phyloP scores from a whole-genome alignment of 1,140 invertebrate genomes.

The Cephus cinctus region DNA sequence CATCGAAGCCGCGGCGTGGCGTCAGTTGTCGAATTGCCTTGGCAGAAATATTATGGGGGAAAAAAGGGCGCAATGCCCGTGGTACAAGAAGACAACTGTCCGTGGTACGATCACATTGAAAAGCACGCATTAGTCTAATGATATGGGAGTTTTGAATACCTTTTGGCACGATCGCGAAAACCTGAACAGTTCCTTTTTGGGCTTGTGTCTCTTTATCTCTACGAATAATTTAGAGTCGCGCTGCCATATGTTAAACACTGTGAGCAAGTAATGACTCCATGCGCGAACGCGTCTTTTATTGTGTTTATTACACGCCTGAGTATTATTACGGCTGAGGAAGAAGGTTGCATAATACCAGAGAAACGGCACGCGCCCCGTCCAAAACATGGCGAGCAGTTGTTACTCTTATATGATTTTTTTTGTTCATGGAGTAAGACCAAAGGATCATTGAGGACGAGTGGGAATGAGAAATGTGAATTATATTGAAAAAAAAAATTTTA shows the following conservation, averaged over 20 bases:
- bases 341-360: background rate
- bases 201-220: background rate
- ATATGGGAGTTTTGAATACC: too few species aligned
- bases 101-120: too few species aligned
- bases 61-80: too few species aligned
- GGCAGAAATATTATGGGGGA: too few species aligned
- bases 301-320: too few species aligned
- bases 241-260: background rate
- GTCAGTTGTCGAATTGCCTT: too few species aligned
- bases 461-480: conserved; percentile 13
- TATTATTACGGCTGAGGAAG: background rate
- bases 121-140: too few species aligned
- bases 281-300: background rate
- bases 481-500: background rate
- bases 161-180: background rate
- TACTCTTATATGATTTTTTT: too few species aligned
- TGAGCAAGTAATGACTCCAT: background rate
- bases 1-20: too few species aligned
- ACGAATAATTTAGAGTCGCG: background rate
- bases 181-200: background rate
- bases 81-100: too few species aligned
- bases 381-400: conserved; percentile 39
- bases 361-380: conserved; percentile 34
- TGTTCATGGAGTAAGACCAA: conserved; percentile 29
- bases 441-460: conserved; percentile 17